phyloP scores from a whole-genome alignment of 2,888 invertebrate genomes.

The Sesamia inferens region DNA sequence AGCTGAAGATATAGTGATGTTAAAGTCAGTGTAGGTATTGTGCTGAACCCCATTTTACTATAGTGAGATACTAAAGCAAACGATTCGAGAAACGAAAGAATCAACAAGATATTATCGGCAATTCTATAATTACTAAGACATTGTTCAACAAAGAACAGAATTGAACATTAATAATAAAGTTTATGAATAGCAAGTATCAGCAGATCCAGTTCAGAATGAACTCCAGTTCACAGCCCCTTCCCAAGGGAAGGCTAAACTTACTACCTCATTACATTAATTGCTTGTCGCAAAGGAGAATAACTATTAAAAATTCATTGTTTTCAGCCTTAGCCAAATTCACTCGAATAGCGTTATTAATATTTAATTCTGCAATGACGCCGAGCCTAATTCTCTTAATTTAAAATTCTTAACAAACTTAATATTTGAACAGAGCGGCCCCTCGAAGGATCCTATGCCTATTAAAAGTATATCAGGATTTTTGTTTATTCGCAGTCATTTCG shows the following conservation, averaged over 20 bases:
- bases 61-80: neutral
- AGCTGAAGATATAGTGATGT: constrained; percentile 1
- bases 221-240: constrained; percentile 69
- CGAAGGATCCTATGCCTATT: constrained; percentile 74
- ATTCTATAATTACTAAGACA: constrained; percentile 31
- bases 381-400: constrained; percentile 86
- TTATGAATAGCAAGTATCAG: constrained; percentile 59
- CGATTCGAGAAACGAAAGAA: neutral
- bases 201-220: constrained; percentile 74
- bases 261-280: constrained; percentile 86
- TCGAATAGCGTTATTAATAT: constrained; percentile 86
- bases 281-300: constrained; percentile 81
- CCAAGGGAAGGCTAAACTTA: constrained; percentile 75
- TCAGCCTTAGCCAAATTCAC: constrained; percentile 78
- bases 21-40: neutral
- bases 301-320: constrained; percentile 87
- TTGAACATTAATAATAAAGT: constrained; percentile 56
- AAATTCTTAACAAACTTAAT: constrained; percentile 89
- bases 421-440: constrained; percentile 83
- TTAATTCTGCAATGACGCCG: constrained; percentile 84
- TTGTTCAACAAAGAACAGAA: constrained; percentile 35
- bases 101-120: constrained; percentile 4
- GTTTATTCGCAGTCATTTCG: constrained; percentile 80
- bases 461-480: constrained; percentile 70
- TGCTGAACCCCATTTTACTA: neutral